Evolutionary conservation across 2,113 vertebrate species (phyloP).

Genomic region (Plectropomus leopardus): DNA sequence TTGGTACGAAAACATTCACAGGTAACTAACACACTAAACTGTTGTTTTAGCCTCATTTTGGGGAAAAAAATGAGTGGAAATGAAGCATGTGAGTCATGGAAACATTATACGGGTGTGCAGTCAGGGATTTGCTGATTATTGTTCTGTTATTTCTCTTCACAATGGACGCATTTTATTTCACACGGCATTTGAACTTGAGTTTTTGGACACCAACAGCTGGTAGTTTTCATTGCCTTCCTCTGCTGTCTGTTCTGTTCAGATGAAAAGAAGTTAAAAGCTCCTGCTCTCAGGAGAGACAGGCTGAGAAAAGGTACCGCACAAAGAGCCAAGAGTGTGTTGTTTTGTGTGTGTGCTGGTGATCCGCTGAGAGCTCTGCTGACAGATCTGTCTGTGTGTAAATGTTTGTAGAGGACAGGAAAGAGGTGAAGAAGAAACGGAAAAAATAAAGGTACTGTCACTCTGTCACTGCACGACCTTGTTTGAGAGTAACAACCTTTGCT

Average conservation of each 20-base stretch:
- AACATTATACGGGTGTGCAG: no score
- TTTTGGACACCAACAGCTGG: no score
- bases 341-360: neutral
- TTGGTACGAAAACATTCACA: no score
- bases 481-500: neutral
- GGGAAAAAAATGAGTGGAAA: no score
- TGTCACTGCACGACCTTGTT: neutral
- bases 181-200: no score
- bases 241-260: slow-evolving; percentile 60
- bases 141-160: no score
- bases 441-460: slow-evolving; percentile 46
- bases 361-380: neutral
- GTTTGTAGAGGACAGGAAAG: slow-evolving; percentile 44
- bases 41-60: no score
- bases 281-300: slow-evolving; percentile 23
- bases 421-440: slow-evolving; percentile 57
- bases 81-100: no score
- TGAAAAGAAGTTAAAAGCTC: slow-evolving; percentile 45
- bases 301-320: slow-evolving; percentile 50
- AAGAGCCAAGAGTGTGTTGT: neutral
- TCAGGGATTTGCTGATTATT: no score
- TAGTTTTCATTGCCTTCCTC: neutral
- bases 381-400: slow-evolving; percentile 20
- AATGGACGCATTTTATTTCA: no score
- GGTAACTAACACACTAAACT: no score